Evolutionary conservation across 2,888 invertebrate species (phyloP).

Genomic region (Lithophane semibrunnea): DNA sequence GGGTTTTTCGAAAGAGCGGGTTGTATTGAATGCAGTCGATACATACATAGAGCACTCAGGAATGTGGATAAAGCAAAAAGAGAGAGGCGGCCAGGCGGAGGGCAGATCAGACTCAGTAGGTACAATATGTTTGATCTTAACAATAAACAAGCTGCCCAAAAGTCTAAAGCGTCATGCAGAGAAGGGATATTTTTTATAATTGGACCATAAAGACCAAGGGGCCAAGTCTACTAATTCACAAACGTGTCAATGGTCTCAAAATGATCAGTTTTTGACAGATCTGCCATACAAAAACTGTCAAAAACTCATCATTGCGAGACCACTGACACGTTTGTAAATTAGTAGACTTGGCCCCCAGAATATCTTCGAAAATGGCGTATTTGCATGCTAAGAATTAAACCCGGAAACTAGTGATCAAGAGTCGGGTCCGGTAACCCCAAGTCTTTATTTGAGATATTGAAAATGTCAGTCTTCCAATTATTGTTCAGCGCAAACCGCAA

Average conservation of each 20-base stretch:
- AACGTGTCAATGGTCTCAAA: too few relatives aligned
- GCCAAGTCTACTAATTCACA: too few relatives aligned
- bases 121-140: background rate
- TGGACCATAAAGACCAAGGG: too few relatives aligned
- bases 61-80: constrained; percentile 54
- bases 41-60: background rate
- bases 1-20: constrained; percentile 36
- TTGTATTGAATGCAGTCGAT: constrained; percentile 43
- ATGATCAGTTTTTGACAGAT: too few relatives aligned
- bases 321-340: too few relatives aligned
- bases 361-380: background rate
- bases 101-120: background rate
- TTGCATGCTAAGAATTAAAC: background rate
- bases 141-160: background rate
- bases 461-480: constrained; percentile 14
- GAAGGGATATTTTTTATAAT: too few relatives aligned
- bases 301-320: too few relatives aligned
- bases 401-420: constrained; percentile 20
- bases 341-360: too few relatives aligned
- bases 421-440: background rate
- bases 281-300: too few relatives aligned
- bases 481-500: background rate
- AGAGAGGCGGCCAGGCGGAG: constrained; percentile 17
- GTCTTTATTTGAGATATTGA: constrained; percentile 5
- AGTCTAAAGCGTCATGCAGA: background rate